Percentiles rank a stretch among this genome's conserved stretches.
phyloP scores from a whole-genome alignment of 2,797 vertebrate genomes.

The Sebastes kiyomatsui region DNA sequence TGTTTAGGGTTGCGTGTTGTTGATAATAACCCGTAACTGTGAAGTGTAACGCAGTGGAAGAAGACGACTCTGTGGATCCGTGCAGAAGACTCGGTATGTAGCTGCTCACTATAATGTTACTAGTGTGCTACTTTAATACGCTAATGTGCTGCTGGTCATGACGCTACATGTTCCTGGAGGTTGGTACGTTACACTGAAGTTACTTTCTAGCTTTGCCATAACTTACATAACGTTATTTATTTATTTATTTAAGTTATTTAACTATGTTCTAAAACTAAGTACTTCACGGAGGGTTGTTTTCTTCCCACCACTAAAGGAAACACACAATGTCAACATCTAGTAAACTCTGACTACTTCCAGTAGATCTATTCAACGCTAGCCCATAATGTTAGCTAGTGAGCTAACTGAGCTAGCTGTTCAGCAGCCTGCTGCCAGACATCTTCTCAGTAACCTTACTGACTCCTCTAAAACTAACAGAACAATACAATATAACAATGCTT shows the following conservation, averaged over 20 bases:
- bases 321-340: neutral
- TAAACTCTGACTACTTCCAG: neutral
- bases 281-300: accelerated
- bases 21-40: neutral
- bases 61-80: conserved; percentile 38
- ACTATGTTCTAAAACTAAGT: neutral
- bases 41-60: conserved; percentile 43
- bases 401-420: conserved; percentile 2
- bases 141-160: neutral
- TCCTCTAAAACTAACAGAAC: too few relatives aligned
- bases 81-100: conserved; percentile 51
- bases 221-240: neutral
- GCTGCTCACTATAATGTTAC: neutral
- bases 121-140: too few relatives aligned
- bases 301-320: too few relatives aligned
- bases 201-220: neutral
- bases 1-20: neutral
- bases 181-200: neutral
- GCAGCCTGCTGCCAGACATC: neutral
- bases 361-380: neutral
- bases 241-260: neutral
- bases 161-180: accelerated
- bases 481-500: neutral
- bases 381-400: neutral
- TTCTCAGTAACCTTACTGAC: neutral